Percentiles rank a stretch among this genome's conserved stretches.
Conservation (phyloP, 2,888 invertebrate species). For the Graphium colonna region DNA sequence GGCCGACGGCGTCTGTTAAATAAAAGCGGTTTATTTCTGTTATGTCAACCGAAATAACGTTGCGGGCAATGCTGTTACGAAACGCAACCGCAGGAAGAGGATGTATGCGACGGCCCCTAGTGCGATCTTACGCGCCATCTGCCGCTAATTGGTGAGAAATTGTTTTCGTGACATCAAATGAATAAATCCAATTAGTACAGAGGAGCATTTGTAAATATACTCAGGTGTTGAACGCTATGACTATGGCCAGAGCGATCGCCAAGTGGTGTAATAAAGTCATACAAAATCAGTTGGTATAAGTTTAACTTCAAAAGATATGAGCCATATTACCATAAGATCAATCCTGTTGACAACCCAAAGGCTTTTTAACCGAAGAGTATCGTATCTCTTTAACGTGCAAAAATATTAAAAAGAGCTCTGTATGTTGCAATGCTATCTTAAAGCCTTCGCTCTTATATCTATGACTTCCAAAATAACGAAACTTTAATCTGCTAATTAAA, state of each 20-base stretch:
- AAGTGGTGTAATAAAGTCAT: too few species aligned
- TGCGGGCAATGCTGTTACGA: slow-evolving; percentile 62
- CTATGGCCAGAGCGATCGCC: too few species aligned
- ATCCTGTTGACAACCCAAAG: not conserved
- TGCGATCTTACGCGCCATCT: slow-evolving; percentile 21
- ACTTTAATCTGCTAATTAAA: too few species aligned
- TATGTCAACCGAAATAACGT: slow-evolving; percentile 76
- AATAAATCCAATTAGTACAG: slow-evolving; percentile 14
- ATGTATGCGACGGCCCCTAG: slow-evolving; percentile 43
- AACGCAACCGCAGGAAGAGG: slow-evolving; percentile 69
- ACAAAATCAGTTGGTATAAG: too few species aligned
- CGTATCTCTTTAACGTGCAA: too few species aligned
- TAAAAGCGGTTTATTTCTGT: slow-evolving; percentile 75
- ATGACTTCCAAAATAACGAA: not conserved
- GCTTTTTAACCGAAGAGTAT: too few species aligned
- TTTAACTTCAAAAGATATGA: slow-evolving; percentile 25
- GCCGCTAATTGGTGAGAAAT: slow-evolving; percentile 20
- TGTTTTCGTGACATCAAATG: slow-evolving; percentile 12
- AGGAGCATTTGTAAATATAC: not conserved
- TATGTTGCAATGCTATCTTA: too few species aligned
- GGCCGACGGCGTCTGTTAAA: slow-evolving; percentile 54
- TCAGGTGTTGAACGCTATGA: too few species aligned
- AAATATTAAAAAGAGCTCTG: too few species aligned
- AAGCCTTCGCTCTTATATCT: not conserved
- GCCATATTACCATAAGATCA: slow-evolving; percentile 27